Base-by-base conservation (phyloP, 37 sponge, comb jelly and placozoan species). In the Oopsacas minuta region DNA sequence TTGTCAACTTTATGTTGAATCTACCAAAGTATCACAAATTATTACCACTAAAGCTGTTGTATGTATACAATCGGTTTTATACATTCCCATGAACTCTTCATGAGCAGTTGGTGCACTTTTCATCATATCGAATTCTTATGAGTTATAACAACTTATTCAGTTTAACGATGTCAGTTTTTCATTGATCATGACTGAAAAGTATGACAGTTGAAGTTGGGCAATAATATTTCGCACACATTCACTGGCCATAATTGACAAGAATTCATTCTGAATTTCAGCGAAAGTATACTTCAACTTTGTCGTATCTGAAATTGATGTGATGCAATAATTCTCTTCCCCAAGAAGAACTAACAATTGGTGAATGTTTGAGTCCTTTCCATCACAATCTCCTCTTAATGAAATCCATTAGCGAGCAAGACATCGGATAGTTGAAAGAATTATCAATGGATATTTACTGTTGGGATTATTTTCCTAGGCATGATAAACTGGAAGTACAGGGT, bases 101-200 rank as follows among this genome's bases (percentile, higher is more conserved):
- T 86, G 86, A 1, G 1, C 82, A 81, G 81, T 36, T 36, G 81
- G 32, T 28, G 69, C 82, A 1, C 75, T 37, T n/a, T 81, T 42
- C 35, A 86, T 46, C 86, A 81, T n/a, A 82, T 37, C 86, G 82
- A 86, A 86, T 81, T 38, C 75, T n/a, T n/a, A n/a, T n/a, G n/a
- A n/a, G n/a, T 82, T 0, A 86, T 37, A 5, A 86, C 86, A 37
- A 86, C 82, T 1, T 86, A 39, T 25, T 86, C 82, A 0, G 25
- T 37, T 82, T 86, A 37, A 32, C 35, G 36, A 30, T 8, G 35
- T 86, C 86, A 37, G 86, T 86, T 1, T 86, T 38, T 82, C 81
- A 81, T 81, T 32, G 35, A 81, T 30, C 81, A 81, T 81, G 30
- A 81, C 81, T 32, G 81, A 10, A 30, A 32, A 81, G 81, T 32